Evolutionary conservation across 2,113 vertebrate genomes (phyloP).

Genomic region (Chaetodon auriga): DNA sequence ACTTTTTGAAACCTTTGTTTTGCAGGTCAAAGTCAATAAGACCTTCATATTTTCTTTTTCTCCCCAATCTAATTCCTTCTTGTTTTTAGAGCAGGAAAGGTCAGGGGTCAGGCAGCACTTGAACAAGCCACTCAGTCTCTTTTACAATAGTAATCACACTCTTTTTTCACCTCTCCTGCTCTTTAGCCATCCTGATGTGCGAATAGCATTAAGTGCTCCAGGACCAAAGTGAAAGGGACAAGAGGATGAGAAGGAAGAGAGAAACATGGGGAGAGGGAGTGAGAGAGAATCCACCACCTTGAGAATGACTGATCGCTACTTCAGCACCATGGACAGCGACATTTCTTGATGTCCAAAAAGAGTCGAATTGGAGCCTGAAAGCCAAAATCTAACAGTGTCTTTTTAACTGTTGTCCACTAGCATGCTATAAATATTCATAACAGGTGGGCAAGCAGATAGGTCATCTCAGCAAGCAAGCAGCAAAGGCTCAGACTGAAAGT

Average conservation of each 20-base stretch:
- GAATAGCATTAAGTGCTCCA: conserved; percentile 1
- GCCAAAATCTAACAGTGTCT: conserved; percentile 52
- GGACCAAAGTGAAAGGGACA: conserved; percentile 3
- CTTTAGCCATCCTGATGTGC: background rate
- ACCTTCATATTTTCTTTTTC: conserved; percentile 47
- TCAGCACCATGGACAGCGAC: conserved; percentile 79
- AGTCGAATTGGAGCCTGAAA: conserved; percentile 18
- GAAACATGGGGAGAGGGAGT: background rate
- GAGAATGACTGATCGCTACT: conserved; percentile 33
- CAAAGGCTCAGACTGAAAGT: conserved; percentile 53
- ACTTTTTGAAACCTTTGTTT: conserved; percentile 24
- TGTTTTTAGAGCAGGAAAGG: conserved; percentile 8
- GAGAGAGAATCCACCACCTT: background rate
- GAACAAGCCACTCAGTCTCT: conserved; percentile 51
- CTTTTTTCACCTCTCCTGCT: background rate
- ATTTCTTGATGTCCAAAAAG: conserved; percentile 23
- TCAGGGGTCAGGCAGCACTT: conserved; percentile 22
- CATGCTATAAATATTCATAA: conserved; percentile 73
- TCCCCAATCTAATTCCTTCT: conserved; percentile 19
- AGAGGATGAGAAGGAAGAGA: background rate
- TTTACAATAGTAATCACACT: conserved; percentile 33
- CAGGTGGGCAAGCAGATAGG: conserved; percentile 59
- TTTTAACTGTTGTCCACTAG: conserved; percentile 63
- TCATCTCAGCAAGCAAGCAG: conserved; percentile 54
- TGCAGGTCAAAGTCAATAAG: conserved; percentile 47